These are phyloP conservation scores for Eulemur rubriventer DNA, from an alignment of 2,797 vertebrate species.

Conservation along the genomic window DNA sequence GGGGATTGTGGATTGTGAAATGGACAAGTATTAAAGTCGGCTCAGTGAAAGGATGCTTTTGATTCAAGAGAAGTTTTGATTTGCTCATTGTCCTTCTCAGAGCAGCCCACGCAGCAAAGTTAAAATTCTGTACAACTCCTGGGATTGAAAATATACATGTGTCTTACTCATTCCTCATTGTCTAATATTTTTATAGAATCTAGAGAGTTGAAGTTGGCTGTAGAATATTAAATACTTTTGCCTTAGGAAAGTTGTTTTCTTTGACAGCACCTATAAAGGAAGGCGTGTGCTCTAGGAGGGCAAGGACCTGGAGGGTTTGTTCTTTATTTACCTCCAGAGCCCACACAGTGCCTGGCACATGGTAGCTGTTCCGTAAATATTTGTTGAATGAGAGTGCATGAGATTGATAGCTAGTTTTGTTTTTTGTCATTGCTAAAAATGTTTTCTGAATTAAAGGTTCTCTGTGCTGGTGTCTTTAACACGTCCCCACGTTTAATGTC, in stretches of 20 bases:
- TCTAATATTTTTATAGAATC: background rate
- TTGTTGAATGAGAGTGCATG: background rate
- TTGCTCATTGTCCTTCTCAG: background rate
- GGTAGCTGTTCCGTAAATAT: background rate
- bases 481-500: background rate
- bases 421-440: background rate
- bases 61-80: background rate
- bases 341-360: background rate
- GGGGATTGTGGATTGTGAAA: background rate
- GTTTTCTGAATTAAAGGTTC: background rate
- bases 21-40: background rate
- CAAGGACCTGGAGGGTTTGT: background rate
- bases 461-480: background rate
- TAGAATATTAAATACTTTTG: background rate
- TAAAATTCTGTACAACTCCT: background rate
- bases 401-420: background rate
- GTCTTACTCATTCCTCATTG: background rate
- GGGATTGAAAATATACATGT: background rate
- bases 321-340: background rate
- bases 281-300: background rate
- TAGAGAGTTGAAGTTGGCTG: background rate
- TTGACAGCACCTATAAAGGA: background rate
- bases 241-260: background rate
- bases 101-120: background rate
- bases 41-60: background rate